Evolutionary conservation across 2,797 vertebrate genomes (phyloP), one percentile per base, ranked within the genome.

Genomic region (Galago senegalensis): DNA sequence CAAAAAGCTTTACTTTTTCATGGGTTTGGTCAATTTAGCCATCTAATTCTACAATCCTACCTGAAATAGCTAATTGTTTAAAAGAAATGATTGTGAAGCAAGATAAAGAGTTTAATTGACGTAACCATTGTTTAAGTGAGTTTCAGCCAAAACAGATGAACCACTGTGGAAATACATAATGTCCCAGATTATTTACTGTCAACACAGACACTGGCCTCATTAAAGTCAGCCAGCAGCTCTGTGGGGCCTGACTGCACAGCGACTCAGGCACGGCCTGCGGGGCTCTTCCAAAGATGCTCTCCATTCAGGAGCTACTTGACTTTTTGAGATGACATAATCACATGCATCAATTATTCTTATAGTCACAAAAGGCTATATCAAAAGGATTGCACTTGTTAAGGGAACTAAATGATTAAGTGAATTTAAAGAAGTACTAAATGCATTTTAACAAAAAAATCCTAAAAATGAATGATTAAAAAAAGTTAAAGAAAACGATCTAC

Each of bases 121-220:
- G 61, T 84, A 92, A 37, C 25, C 21, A 40, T 46, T 86, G 23
- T 87, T 82, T 83, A 90, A 69, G 9, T 34, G 25, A 46, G 12
- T 72, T 80, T 94, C n/a, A 49, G 40, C 9, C 20, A 70, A 79
- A 94, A 94, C 21, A 76, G 23, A 94, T 0, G 56, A 95, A 21
- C 18, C 13, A 7, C 23, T 83, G 63, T 95, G 70, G 46, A 87
- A 88, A 87, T 17, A 49, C 29, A 60, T 49, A 87, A 29, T 61
- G 58, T 37, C 25, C 49, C 29, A 29, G 12, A 46, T 73, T 87
- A 40, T 72, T 97, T 20, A 70, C 37, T 87, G 63, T 72, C 61
- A 25, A 81, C 27, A 46, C 5, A 49, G 43, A 49, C 34, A 53
- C 61, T 23, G 46, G 12, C 29, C 5, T 37, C 72, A 34, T 37